Evolutionary conservation across 2,113 vertebrate genomes (phyloP), one percentile per base, ranked within the genome.

Genomic region (Daboia siamensis): DNA sequence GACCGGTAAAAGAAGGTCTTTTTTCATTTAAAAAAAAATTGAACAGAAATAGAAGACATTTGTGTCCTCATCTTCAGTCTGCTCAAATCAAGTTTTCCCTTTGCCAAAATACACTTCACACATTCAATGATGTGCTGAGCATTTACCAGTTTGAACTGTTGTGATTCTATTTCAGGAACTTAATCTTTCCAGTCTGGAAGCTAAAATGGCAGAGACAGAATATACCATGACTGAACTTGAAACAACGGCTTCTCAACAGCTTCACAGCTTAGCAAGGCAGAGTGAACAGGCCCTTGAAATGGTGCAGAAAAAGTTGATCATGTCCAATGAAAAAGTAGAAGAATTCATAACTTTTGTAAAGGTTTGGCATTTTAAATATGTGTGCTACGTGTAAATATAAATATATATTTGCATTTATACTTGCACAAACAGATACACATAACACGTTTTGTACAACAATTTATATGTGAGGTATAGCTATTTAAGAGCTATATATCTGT

Each of bases 281-380:
- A 99, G 97, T 94, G 97, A 97, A 55, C 97, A 97, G 90, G 97
- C 97, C 57, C 96, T 99, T 93, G 98, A 98, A 93, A 94, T 88
- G 9, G 91, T 98, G 48, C 98, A 99, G 96, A 98, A 97, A 94
- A 97, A 98, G 90, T 91, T 99, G 55, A 89, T 96, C 20, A 94
- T 97, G 51, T 96, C 97, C 87, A 97, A 89, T 96, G 96, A 97
- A 21, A 98, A 98, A 96, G 96, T 98, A 92, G 98, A 98, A 86
- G 98, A 99, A 88, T 98, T 99, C 92, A 95, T 96, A 90, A 86
- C 94, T 44, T 99, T 99, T 96, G 97, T 98, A 88, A 98, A 99
- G 98, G 99, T 97, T 95, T 74, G 86, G 89, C 94, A 86, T 80
- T 93, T 92, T 80, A 80, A 80, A 80, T 80, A 80, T 39, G 2